phyloP scores from a whole-genome alignment of 2,797 vertebrate genomes.

The Thalassophryne amazonica region DNA sequence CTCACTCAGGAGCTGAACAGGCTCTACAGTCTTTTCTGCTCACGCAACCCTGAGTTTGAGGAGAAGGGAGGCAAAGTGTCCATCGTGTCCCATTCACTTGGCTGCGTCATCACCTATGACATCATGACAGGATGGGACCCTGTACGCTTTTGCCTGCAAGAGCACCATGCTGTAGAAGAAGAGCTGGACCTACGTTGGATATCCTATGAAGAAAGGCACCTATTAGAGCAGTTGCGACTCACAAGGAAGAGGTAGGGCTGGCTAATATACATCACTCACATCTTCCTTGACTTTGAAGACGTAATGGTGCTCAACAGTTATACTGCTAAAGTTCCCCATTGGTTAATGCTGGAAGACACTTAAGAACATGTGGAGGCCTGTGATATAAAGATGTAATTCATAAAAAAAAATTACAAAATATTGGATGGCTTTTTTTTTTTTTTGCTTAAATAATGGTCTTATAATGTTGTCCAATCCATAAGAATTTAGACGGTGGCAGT shows the following conservation, averaged over 20 bases:
- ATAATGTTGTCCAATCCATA: no score
- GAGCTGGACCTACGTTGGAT: conserved; percentile 83
- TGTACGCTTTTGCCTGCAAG: conserved; percentile 88
- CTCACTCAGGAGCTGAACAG: conserved; percentile 95
- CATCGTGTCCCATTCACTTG: conserved; percentile 95
- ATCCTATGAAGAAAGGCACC: conserved; percentile 84
- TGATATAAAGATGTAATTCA: no score
- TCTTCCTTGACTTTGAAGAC: no score
- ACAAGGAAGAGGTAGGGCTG: conserved; percentile 84
- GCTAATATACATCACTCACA: neutral
- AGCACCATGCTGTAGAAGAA: conserved; percentile 86
- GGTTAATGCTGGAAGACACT: neutral
- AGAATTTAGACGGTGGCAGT: no score
- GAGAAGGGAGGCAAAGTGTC: conserved; percentile 92
- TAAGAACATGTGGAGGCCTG: neutral
- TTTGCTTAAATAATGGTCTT: no score
- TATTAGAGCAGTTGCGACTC: conserved; percentile 87
- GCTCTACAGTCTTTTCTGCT: conserved; percentile 93
- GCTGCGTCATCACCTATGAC: conserved; percentile 97
- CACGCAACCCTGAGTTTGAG: conserved; percentile 93
- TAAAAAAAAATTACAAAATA: no score
- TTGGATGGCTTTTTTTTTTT: no score
- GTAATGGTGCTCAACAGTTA: no score
- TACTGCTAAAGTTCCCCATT: no score
- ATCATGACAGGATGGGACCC: conserved; percentile 99